Evolutionary conservation across 2,888 invertebrate species (phyloP), one percentile per base, ranked within the genome.

Genomic region (Acheta domesticus): DNA sequence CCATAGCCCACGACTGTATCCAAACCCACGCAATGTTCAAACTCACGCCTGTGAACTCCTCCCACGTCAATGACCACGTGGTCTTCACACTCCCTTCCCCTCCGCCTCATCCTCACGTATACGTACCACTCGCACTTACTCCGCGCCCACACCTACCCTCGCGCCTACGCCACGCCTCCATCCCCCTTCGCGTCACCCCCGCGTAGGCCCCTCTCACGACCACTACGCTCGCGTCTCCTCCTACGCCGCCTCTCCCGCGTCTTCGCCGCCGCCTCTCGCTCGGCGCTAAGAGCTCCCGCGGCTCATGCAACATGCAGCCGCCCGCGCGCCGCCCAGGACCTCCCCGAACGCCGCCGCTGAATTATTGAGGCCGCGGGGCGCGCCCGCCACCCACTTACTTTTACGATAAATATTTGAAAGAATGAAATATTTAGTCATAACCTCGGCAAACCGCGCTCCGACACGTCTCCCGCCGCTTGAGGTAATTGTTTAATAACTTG

Each of bases 401-500:
- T 62, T n/a, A 14, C 14, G n/a, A 62, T 62, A 62, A 62, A 62
- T 62, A 19, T 62, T 62, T 62, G 62, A 62, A 62, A 62, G 62
- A 62, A 62, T 62, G 16, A 62, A 62, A 62, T 19, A 62, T 62
- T 62, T 14, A 62, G 14, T 14, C n/a, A n/a, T n/a, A 62, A 62
- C 62, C 62, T 62, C 62, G 14, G 62, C 62, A 19, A 8, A n/a
- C 36, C n/a, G 14, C n/a, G 62, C 16, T 14, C 36, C 16, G 62
- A 19, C 62, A 62, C 62, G 62, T 62, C n/a, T 14, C 62, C 16
- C 62, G 62, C n/a, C 62, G n/a, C 62, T 62, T n/a, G 62, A 62
- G 62, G 62, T 62, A 62, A 62, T 62, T 62, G 62, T 62, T 62
- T 62, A 62, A 62, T 62, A 62, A 62, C 16, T 62, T n/a, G 62